These are phyloP conservation scores for Coleophora deauratella DNA, from an alignment of 2,888 invertebrate species.

Conservation along the genomic window DNA sequence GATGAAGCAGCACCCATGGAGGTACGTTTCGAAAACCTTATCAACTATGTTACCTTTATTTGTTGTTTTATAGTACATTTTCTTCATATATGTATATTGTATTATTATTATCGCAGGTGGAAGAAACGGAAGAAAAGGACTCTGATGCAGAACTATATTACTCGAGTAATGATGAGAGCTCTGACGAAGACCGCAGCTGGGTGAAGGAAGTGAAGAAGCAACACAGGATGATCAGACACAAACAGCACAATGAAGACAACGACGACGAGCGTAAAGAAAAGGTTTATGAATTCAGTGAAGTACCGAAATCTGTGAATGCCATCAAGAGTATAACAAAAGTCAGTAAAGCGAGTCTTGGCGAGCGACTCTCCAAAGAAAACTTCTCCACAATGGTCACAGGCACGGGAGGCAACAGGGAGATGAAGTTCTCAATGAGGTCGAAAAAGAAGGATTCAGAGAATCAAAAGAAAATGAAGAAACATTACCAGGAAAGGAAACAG, in stretches of 20 bases:
- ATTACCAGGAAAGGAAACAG: conserved; percentile 80
- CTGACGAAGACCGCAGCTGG: conserved; percentile 89
- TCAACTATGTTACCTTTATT: too few species aligned
- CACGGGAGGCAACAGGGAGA: conserved; percentile 83
- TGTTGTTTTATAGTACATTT: too few species aligned
- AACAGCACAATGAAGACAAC: conserved; percentile 36
- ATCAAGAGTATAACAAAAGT: conserved; percentile 64
- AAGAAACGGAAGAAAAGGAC: conserved; percentile 52
- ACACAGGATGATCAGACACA: conserved; percentile 76
- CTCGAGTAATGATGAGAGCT: conserved; percentile 66
- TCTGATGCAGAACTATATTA: conserved; percentile 72
- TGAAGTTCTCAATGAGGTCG: conserved; percentile 81
- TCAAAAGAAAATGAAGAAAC: conserved; percentile 77
- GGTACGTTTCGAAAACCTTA: conserved; percentile 27
- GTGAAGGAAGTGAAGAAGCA: conserved; percentile 86
- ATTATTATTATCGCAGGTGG: conserved; percentile 35
- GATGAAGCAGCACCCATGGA: conserved; percentile 68
- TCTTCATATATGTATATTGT: too few species aligned
- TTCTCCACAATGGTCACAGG: conserved; percentile 59
- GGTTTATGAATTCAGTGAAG: conserved; percentile 46
- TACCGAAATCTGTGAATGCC: conserved; percentile 66
- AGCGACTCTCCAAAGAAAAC: conserved; percentile 78
- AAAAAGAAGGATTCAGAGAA: conserved; percentile 68
- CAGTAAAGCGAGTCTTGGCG: conserved; percentile 81
- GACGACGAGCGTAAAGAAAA: conserved; percentile 27